A percentile compares a stretch with the other conserved stretches of the same genome.
Evolutionary conservation across 2,113 vertebrate species (phyloP).

Genomic region (Narcine bancroftii): DNA sequence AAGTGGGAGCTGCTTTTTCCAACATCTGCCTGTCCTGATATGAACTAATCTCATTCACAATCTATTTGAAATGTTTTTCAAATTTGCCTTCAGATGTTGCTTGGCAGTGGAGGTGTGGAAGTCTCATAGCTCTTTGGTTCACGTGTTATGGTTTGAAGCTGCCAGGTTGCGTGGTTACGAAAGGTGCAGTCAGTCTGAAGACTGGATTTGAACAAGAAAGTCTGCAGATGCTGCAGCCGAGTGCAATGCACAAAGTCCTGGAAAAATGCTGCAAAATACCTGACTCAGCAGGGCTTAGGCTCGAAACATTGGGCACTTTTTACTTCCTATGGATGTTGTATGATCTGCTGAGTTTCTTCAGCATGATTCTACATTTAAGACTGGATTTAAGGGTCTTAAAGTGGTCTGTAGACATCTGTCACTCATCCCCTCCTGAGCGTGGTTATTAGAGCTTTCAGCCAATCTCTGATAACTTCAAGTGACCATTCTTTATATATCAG

Average conservation of each 20-base stretch:
- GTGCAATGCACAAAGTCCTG: too few relatives aligned
- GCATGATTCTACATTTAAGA: too few relatives aligned
- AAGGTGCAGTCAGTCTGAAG: background rate
- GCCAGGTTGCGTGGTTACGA: background rate
- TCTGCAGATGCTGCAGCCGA: too few relatives aligned
- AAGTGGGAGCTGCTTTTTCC: background rate
- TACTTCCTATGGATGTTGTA: too few relatives aligned
- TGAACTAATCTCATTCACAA: background rate
- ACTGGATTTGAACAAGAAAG: background rate
- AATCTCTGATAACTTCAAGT: background rate
- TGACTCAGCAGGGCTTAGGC: too few relatives aligned
- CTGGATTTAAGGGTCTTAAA: background rate
- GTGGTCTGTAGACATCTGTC: background rate
- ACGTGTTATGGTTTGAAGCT: background rate
- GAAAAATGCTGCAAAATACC: too few relatives aligned
- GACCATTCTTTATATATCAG: background rate
- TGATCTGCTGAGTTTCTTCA: too few relatives aligned
- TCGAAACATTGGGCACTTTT: too few relatives aligned
- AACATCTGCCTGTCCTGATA: background rate
- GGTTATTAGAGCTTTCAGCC: background rate
- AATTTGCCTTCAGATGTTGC: background rate
- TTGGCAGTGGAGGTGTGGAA: background rate
- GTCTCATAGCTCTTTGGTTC: background rate
- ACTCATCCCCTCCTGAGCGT: background rate
- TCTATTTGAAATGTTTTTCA: background rate